Conservation (phyloP, 2,888 invertebrate genomes). For the Brenthis daphne region DNA sequence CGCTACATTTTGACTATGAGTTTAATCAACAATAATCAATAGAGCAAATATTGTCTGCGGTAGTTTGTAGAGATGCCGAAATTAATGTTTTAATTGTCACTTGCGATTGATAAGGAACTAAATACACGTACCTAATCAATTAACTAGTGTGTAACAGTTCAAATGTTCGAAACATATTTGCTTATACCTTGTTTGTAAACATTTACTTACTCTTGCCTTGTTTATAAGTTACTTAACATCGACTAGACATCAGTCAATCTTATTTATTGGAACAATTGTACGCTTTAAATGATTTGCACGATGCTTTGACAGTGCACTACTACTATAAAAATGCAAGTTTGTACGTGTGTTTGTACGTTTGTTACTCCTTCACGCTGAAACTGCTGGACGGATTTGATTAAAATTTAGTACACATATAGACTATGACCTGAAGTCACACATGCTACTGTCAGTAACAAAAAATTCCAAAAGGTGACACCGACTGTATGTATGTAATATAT, state of each 20-base stretch:
- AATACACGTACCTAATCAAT: conserved; percentile 35
- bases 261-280: conserved; percentile 14
- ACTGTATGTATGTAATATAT: too few relatives aligned
- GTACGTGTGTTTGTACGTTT: too few relatives aligned
- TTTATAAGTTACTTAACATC: conserved; percentile 35
- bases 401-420: too few relatives aligned
- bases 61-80: conserved; percentile 42
- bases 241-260: conserved; percentile 19
- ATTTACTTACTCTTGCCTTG: conserved; percentile 34
- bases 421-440: too few relatives aligned
- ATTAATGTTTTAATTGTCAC: conserved; percentile 39
- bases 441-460: too few relatives aligned
- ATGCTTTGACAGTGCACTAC: too few relatives aligned
- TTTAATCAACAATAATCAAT: conserved; percentile 59
- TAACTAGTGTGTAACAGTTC: conserved; percentile 35
- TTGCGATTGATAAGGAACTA: conserved; percentile 18
- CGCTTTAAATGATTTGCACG: too few relatives aligned
- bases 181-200: conserved; percentile 22
- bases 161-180: conserved; percentile 37
- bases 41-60: conserved; percentile 55
- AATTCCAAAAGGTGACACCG: too few relatives aligned
- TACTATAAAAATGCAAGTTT: too few relatives aligned
- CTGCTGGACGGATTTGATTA: too few relatives aligned
- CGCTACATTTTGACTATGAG: conserved; percentile 54
- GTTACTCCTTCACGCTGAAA: too few relatives aligned